These are phyloP conservation scores for Galerucella calmariensis DNA, from an alignment of 2,888 invertebrate species.

Conservation along the genomic window DNA sequence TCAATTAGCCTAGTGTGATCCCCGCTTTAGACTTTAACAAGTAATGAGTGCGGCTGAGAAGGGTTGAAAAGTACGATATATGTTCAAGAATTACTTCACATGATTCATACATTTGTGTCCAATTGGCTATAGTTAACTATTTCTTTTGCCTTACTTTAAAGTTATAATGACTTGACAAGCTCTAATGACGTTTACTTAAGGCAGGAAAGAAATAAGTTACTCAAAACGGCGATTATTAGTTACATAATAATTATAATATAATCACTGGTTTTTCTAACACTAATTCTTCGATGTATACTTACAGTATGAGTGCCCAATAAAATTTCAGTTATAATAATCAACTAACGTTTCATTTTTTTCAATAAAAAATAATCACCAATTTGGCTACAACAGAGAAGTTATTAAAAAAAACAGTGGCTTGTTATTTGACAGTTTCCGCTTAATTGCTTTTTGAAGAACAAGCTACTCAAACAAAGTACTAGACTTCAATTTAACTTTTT, in stretches of 20 bases:
- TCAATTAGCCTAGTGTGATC: too few species aligned
- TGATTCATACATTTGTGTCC: not conserved
- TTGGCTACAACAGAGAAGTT: constrained; percentile 40
- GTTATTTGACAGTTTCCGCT: too few species aligned
- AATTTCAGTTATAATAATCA: constrained; percentile 62
- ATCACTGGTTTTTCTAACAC: constrained; percentile 53
- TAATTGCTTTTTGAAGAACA: too few species aligned
- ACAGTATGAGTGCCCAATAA: constrained; percentile 65
- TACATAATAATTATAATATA: constrained; percentile 10
- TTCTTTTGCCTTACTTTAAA: not conserved
- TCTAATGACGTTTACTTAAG: not conserved
- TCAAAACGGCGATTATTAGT: not conserved
- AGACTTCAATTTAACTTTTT: constrained; percentile 31
- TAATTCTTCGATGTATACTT: constrained; percentile 48
- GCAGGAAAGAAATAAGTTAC: not conserved
- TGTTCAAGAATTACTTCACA: too few species aligned
- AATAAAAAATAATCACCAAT: constrained; percentile 38
- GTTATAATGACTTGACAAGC: not conserved
- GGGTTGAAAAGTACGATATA: too few species aligned
- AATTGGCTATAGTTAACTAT: not conserved
- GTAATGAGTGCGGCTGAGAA: too few species aligned
- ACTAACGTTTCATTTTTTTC: constrained; percentile 58
- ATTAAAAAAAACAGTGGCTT: too few species aligned
- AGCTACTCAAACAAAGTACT: too few species aligned
- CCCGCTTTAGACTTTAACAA: too few species aligned